phyloP scores from a whole-genome alignment of 2,113 vertebrate species.

The Anarhynchus alexandrinus region DNA sequence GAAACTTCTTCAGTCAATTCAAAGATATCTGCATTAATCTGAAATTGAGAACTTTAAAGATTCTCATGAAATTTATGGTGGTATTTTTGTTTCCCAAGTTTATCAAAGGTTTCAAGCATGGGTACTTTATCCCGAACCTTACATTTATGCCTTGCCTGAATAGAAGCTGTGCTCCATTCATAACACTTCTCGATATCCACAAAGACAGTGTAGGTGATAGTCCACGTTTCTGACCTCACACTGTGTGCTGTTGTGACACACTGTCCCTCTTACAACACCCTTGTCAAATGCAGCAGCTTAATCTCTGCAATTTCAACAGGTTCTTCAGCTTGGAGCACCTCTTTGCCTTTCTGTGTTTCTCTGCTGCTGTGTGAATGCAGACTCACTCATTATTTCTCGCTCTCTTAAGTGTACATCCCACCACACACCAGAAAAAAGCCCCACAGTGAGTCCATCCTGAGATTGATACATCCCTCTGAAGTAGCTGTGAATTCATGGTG shows the following conservation, averaged over 20 bases:
- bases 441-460: not conserved
- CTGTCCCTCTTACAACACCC: rapidly evolving
- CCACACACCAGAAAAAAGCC: not conserved
- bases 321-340: not conserved
- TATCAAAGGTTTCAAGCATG: not conserved
- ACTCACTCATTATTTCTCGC: rapidly evolving
- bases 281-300: not conserved
- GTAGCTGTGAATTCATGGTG: not conserved
- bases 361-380: not conserved
- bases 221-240: not conserved
- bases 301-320: not conserved
- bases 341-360: not conserved
- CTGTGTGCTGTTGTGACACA: not conserved
- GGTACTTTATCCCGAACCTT: not conserved
- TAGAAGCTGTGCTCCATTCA: not conserved
- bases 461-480: not conserved
- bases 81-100: not conserved
- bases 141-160: not conserved
- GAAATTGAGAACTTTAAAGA: not conserved
- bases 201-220: not conserved
- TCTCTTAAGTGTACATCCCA: not conserved
- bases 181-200: not conserved
- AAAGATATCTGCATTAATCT: not conserved
- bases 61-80: not conserved
- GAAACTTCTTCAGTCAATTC: not conserved